Conservation (phyloP, 1,140 invertebrate species). For the Trigoniulus corallinus region DNA sequence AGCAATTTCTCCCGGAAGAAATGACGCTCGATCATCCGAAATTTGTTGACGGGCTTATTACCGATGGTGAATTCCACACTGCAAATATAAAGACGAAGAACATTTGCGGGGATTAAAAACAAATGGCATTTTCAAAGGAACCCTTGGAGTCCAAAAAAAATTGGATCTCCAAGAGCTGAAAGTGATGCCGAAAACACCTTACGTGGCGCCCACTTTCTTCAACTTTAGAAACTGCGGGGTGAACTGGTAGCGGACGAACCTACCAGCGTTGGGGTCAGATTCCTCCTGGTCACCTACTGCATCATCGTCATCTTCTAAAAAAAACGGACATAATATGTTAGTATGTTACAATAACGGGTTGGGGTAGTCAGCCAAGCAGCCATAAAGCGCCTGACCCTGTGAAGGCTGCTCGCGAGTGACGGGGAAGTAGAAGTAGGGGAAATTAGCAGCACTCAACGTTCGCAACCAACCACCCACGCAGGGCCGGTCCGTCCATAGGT, state of each 20-base stretch:
- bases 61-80: constrained; percentile 96
- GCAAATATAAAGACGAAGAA: constrained; percentile 19
- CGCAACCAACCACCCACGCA: too few relatives aligned
- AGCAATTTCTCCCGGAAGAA: constrained; percentile 85
- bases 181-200: constrained; percentile 31
- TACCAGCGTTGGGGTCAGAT: constrained; percentile 71
- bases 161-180: too few relatives aligned
- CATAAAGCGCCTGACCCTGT: too few relatives aligned
- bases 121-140: too few relatives aligned
- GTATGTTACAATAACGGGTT: too few relatives aligned
- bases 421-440: too few relatives aligned
- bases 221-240: constrained; percentile 86
- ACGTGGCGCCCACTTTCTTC: constrained; percentile 91
- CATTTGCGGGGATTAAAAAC: too few relatives aligned
- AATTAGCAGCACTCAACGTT: too few relatives aligned
- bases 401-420: too few relatives aligned
- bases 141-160: too few relatives aligned
- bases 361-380: too few relatives aligned
- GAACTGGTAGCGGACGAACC: constrained; percentile 95
- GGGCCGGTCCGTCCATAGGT: too few relatives aligned
- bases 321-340: neutral
- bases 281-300: constrained; percentile 40
- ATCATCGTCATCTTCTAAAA: constrained; percentile 19
- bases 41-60: constrained; percentile 75
- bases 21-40: constrained; percentile 96